These are phyloP conservation scores for Lycaena phlaeas DNA, from an alignment of 2,888 invertebrate species.

Conservation along the genomic window DNA sequence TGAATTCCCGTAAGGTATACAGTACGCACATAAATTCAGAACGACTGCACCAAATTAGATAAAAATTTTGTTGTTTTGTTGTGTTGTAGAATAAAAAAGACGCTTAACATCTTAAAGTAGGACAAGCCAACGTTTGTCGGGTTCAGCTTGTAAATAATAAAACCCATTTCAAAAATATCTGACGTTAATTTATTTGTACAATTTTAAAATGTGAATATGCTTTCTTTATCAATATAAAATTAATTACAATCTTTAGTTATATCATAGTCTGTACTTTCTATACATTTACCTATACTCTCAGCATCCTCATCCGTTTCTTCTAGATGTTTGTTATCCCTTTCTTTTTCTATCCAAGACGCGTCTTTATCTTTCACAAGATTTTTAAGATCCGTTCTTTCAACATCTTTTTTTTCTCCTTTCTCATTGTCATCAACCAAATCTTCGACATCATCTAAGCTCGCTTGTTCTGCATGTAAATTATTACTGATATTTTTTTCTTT, in stretches of 20 bases:
- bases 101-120: too few relatives aligned
- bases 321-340: background rate
- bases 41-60: too few relatives aligned
- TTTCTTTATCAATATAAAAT: constrained; percentile 6
- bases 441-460: constrained; percentile 60
- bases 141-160: too few relatives aligned
- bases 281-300: background rate
- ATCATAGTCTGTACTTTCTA: background rate
- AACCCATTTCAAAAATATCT: constrained; percentile 3
- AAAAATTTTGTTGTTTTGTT: too few relatives aligned
- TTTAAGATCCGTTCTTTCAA: constrained; percentile 10
- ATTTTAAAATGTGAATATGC: constrained; percentile 4
- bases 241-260: constrained; percentile 5
- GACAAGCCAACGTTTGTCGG: too few relatives aligned
- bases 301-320: background rate
- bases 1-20: too few relatives aligned
- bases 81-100: too few relatives aligned
- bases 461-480: constrained; percentile 43
- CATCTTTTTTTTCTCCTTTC: constrained; percentile 19
- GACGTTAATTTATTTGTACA: constrained; percentile 8
- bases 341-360: background rate
- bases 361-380: background rate
- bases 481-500: constrained; percentile 22
- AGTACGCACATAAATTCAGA: too few relatives aligned
- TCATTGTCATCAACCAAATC: constrained; percentile 51